These are phyloP conservation scores for Hypocryptadius cinnamomeus DNA, from an alignment of 2,113 vertebrate genomes.

Conservation along the genomic window DNA sequence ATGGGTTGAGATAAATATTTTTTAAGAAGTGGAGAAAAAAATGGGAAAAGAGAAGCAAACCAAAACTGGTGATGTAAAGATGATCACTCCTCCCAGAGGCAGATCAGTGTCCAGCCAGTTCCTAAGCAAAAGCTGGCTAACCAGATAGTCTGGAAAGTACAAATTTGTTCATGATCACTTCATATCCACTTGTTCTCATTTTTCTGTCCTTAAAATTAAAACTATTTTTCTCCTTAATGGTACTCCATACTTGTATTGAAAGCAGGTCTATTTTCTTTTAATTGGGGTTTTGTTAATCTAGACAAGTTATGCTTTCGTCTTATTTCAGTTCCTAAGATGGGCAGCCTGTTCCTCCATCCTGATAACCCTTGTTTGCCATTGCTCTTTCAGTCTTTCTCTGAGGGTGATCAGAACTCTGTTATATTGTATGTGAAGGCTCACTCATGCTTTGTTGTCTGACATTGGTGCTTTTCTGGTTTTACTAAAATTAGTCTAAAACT, in stretches of 20 bases:
- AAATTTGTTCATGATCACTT: not conserved
- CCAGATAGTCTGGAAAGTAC: not conserved
- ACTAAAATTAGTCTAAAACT: not conserved
- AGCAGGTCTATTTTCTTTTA: not conserved
- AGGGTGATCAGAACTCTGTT: not conserved
- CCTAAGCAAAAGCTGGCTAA: not conserved
- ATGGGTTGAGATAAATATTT: not conserved
- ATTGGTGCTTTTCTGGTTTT: not conserved
- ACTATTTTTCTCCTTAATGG: not conserved
- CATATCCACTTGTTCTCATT: not conserved
- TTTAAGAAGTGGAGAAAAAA: not conserved
- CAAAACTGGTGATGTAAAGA: not conserved
- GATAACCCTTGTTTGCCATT: not conserved
- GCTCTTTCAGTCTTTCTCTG: not conserved
- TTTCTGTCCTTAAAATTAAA: not conserved
- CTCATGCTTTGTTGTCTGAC: not conserved
- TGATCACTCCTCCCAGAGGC: not conserved
- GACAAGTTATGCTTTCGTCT: not conserved
- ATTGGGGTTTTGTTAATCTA: not conserved
- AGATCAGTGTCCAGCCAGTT: not conserved
- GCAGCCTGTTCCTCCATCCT: not conserved
- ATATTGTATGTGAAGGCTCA: not conserved
- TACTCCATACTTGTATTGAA: not conserved
- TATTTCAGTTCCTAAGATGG: not conserved
- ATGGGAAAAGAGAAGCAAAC: not conserved